Evolutionary conservation across 2,113 vertebrate species (phyloP).

Genomic region (Dolichallabes microphthalmus): DNA sequence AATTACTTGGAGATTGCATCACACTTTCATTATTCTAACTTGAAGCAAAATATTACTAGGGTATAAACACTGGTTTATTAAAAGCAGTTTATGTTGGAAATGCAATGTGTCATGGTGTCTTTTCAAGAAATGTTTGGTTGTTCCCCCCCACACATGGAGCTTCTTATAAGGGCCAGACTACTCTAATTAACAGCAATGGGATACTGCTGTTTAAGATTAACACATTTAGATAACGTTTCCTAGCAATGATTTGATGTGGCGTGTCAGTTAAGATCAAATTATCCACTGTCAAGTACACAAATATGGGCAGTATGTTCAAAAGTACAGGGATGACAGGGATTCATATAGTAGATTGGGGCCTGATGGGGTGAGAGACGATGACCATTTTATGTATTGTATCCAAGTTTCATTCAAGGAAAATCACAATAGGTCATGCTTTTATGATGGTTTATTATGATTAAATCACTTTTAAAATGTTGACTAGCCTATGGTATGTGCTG

Average conservation of each 20-base stretch:
- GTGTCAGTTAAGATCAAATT: constrained; percentile 45
- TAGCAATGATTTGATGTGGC: constrained; percentile 43
- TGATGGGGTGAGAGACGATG: neutral
- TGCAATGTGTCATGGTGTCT: constrained; percentile 52
- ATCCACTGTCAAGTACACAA: constrained; percentile 45
- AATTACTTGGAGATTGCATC: constrained; percentile 20
- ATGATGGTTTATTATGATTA: neutral
- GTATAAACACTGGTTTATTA: constrained; percentile 38
- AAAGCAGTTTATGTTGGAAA: constrained; percentile 38
- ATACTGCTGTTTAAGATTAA: constrained; percentile 59
- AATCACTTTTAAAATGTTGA: neutral
- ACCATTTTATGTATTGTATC: neutral
- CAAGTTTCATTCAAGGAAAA: neutral
- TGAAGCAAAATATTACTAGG: constrained; percentile 27
- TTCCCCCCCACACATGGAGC: constrained; percentile 50
- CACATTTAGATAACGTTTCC: constrained; percentile 65
- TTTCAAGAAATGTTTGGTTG: constrained; percentile 52
- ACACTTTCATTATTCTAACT: constrained; percentile 16
- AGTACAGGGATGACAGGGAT: constrained; percentile 37
- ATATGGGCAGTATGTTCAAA: constrained; percentile 44
- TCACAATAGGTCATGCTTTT: neutral
- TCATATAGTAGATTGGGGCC: neutral
- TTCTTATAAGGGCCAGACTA: constrained; percentile 41
- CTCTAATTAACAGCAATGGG: constrained; percentile 60
- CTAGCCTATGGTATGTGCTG: neutral